Base-by-base conservation (phyloP, 2,888 invertebrate genomes). In the Andrena bucephala region DNA sequence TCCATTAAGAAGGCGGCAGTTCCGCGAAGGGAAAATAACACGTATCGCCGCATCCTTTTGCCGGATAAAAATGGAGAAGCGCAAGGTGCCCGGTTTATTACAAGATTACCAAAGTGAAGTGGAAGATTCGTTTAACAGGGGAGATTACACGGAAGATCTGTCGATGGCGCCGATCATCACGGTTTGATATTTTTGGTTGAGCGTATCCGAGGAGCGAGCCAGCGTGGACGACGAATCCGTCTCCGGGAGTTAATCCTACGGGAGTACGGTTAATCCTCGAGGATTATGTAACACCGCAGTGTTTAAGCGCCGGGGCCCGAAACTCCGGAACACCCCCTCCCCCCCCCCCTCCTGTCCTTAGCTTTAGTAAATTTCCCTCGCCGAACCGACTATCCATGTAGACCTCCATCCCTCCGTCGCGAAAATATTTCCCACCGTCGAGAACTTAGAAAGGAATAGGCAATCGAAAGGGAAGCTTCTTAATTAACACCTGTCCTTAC, bases 281-380 rank as follows among this genome's bases (percentile, higher is more conserved):
- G 89, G 90, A 90, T 90, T 90, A 90, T 88, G 88, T 86, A 89
- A 89, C 90, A 85, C 89, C 89, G 86, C 89, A 89, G 88, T 88
- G 87, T 90, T 90, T 90, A 88, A 90, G 86, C 89, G 86, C 76
- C 86, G 81, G 24, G 81, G 83, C 85, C 85, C 79, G 85, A 85
- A 88, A 85, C 87, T 86, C 78, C 71, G 85, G 74, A 84, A 84
- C 80, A 85, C 73, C 77, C 0, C 20, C 65, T 71, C 72, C 67
- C 74, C 65, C 20, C 65, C 73, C 72, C 67, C 74, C 65, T 71
- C 70, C 75, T 70, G 77, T 78, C 76, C 87, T 77, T 83, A 83
- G 85, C 84, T 89, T 85, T 80, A 82, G 80, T 85, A 86, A 89
- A 89, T 89, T 89, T 86, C 82, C 77, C 77, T 78, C 70, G 69